phyloP scores from a whole-genome alignment of 2,113 vertebrate species.

The Monopterus albus region DNA sequence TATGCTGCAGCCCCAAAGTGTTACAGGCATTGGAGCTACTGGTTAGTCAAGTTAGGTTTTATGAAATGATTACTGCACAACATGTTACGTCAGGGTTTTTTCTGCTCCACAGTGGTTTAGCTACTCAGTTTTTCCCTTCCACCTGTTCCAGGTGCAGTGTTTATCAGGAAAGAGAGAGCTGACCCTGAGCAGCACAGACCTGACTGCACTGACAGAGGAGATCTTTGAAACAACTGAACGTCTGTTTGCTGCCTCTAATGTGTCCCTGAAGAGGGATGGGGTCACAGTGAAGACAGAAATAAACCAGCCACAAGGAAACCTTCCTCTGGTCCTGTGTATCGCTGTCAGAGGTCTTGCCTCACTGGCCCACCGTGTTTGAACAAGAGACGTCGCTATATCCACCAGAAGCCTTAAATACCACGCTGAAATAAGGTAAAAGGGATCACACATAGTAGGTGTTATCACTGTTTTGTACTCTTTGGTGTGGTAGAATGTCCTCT shows the following conservation, averaged over 20 bases:
- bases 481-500: too few relatives aligned
- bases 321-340: slow-evolving; percentile 85
- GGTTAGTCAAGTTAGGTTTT: slow-evolving; percentile 55
- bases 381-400: neutral
- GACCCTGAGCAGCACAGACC: slow-evolving; percentile 62
- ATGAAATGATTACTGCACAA: neutral
- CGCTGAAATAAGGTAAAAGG: neutral
- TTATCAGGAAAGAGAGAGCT: slow-evolving; percentile 67
- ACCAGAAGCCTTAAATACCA: neutral
- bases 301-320: slow-evolving; percentile 54
- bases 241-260: slow-evolving; percentile 81
- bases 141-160: slow-evolving; percentile 78
- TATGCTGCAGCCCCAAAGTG: slow-evolving; percentile 79
- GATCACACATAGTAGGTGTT: neutral
- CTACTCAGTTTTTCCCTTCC: neutral
- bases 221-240: slow-evolving; percentile 72
- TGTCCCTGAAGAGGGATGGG: slow-evolving; percentile 79
- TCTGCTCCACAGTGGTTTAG: neutral
- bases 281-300: slow-evolving; percentile 78
- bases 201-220: slow-evolving; percentile 77
- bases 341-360: slow-evolving; percentile 82
- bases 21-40: slow-evolving; percentile 66
- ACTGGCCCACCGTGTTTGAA: slow-evolving; percentile 62
- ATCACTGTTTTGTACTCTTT: neutral
- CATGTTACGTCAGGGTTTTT: neutral